Percentiles rank a stretch among this genome's conserved stretches.
These are phyloP conservation scores for Pseudoips prasinana DNA, from an alignment of 2,888 invertebrate genomes.

Conservation along the genomic window DNA sequence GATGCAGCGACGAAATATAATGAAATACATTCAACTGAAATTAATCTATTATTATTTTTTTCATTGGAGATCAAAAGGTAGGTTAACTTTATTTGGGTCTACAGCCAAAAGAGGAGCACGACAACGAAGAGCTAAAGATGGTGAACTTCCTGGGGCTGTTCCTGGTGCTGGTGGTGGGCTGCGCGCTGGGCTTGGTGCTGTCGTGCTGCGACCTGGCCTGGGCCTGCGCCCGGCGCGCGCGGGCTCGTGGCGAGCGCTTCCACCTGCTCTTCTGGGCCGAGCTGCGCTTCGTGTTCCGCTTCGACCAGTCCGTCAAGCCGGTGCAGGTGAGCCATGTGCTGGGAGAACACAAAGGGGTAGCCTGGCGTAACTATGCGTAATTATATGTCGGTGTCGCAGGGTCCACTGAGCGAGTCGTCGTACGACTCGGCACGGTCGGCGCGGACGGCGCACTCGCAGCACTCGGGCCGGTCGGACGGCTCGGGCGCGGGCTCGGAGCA, in stretches of 20 bases:
- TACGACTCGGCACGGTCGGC: slow-evolving; percentile 11
- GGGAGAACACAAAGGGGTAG: no score
- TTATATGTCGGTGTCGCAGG: slow-evolving; percentile 34
- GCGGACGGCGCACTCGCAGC: slow-evolving; percentile 11
- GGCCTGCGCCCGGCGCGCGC: slow-evolving; percentile 48
- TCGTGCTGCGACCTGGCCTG: slow-evolving; percentile 84
- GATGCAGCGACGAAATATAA: no score
- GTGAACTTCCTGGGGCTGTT: slow-evolving; percentile 92
- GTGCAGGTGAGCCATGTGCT: slow-evolving; percentile 50
- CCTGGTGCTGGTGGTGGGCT: slow-evolving; percentile 87
- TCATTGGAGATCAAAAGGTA: no score
- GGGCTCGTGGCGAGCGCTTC: slow-evolving; percentile 39
- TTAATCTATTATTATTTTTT: no score
- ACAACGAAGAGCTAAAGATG: slow-evolving; percentile 77
- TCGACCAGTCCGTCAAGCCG: slow-evolving; percentile 62
- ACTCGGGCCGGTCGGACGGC: slow-evolving; percentile 8
- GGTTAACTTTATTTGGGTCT: no score
- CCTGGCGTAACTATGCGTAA: no score
- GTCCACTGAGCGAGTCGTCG: slow-evolving; percentile 41
- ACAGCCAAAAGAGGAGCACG: slow-evolving; percentile 54
- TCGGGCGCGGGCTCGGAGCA: slow-evolving; percentile 17
- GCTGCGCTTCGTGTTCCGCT: slow-evolving; percentile 67
- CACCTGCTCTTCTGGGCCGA: slow-evolving; percentile 51
- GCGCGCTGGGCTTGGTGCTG: slow-evolving; percentile 83
- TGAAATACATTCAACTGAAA: no score